Evolutionary conservation across 2,113 vertebrate genomes (phyloP).

Genomic region (Dasyurus viverrinus): DNA sequence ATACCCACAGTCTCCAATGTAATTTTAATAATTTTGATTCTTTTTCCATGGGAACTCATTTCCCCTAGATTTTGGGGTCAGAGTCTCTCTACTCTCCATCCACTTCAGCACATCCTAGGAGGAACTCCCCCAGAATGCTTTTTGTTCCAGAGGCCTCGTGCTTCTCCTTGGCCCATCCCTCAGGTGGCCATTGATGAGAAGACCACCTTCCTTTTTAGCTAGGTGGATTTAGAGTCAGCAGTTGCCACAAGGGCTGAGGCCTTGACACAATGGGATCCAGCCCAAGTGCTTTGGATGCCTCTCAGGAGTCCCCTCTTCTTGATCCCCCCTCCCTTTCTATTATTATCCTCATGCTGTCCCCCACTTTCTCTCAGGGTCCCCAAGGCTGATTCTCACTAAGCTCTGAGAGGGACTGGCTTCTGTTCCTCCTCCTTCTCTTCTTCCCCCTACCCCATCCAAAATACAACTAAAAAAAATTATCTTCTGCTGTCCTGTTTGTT

Average conservation of each 20-base stretch:
- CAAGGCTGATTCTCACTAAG: background rate
- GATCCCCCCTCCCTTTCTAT: background rate
- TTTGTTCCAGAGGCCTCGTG: background rate
- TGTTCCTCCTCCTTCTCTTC: background rate
- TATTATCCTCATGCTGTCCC: background rate
- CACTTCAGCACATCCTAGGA: background rate
- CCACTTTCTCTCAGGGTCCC: background rate
- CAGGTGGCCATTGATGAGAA: background rate
- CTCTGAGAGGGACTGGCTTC: background rate
- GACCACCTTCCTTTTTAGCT: background rate
- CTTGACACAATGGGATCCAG: background rate
- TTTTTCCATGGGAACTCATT: background rate
- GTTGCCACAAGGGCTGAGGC: background rate
- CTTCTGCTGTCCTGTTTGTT: background rate
- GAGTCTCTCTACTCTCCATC: background rate
- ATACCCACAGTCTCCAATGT: background rate
- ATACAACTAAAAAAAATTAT: background rate
- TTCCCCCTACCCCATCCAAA: background rate
- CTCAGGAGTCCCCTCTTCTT: background rate
- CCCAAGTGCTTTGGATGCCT: background rate
- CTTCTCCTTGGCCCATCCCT: background rate
- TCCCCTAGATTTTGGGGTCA: background rate
- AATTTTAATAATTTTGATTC: background rate
- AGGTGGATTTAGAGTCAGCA: background rate
- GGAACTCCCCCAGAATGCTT: background rate